Evolutionary conservation across 2,888 invertebrate species (phyloP).

Genomic region (Gymnosoma rotundatum): DNA sequence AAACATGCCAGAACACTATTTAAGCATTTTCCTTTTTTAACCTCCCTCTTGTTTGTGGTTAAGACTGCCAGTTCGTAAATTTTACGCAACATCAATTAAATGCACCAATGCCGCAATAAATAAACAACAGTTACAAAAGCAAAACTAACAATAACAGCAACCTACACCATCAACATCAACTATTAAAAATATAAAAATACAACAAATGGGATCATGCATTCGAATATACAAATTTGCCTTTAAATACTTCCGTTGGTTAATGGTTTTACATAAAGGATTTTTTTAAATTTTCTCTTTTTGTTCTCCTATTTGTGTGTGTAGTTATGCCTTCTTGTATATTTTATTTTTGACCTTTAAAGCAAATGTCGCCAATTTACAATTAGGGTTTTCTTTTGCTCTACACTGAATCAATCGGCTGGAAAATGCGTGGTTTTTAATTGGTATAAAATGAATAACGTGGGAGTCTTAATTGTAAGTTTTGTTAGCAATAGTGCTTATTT

Average conservation of each 20-base stretch:
- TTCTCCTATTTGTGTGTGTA: background rate
- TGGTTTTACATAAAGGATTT: slow-evolving; percentile 27
- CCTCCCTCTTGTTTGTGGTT: background rate
- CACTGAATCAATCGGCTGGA: slow-evolving; percentile 1
- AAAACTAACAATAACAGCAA: slow-evolving; percentile 13
- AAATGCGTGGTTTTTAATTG: slow-evolving; percentile 7
- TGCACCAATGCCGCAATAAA: slow-evolving; percentile 31
- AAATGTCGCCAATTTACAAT: slow-evolving; percentile 48
- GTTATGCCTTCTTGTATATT: slow-evolving; percentile 10
- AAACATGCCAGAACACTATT: background rate
- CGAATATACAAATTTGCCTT: slow-evolving; percentile 1
- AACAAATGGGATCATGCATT: slow-evolving; percentile 6
- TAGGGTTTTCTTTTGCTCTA: background rate
- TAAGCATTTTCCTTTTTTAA: background rate
- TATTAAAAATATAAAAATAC: slow-evolving; percentile 5
- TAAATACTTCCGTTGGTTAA: slow-evolving; percentile 41
- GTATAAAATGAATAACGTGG: background rate
- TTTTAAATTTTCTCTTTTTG: background rate
- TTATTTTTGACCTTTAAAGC: slow-evolving; percentile 51
- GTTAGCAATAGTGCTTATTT: too few relatives aligned
- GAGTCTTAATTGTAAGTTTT: too few relatives aligned
- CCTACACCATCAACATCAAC: background rate
- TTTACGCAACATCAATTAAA: slow-evolving; percentile 66
- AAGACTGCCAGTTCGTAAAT: slow-evolving; percentile 41
- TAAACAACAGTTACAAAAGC: slow-evolving; percentile 1